Evolutionary conservation across 2,113 vertebrate species (phyloP).

Genomic region (Actenoides lindsayi): DNA sequence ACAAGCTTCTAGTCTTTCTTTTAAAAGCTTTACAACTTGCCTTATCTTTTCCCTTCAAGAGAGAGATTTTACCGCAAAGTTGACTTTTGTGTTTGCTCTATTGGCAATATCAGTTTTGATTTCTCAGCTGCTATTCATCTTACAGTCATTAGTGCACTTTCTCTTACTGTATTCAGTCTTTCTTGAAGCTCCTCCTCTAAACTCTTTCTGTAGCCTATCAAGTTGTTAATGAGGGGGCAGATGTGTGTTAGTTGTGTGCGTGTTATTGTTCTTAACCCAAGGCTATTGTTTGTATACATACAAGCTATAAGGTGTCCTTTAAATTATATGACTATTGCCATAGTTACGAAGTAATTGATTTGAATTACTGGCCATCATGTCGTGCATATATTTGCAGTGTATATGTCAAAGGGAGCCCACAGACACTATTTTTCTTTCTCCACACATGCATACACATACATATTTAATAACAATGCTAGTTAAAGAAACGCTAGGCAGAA

Average conservation of each 20-base stretch:
- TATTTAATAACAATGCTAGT: not conserved
- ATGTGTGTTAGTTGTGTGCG: not conserved
- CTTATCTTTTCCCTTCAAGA: not conserved
- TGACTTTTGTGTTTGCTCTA: not conserved
- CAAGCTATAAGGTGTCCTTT: not conserved
- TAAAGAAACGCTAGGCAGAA: not conserved
- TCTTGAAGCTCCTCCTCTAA: not conserved
- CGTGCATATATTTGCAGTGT: not conserved
- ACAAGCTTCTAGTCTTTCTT: not conserved
- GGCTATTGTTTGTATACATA: not conserved
- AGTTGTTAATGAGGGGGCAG: not conserved
- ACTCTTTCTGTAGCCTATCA: not conserved
- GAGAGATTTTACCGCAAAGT: not conserved
- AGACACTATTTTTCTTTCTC: not conserved
- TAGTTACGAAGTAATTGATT: not conserved
- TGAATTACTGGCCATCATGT: not conserved
- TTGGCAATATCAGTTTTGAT: not conserved
- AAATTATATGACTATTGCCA: not conserved
- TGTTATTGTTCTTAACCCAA: not conserved
- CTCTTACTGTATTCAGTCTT: not conserved
- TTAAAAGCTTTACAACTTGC: not conserved
- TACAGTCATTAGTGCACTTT: not conserved
- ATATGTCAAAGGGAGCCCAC: not conserved
- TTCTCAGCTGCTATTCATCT: not conserved
- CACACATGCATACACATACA: fast-evolving